Base-by-base conservation (phyloP, 2,888 invertebrate species). In the Drosophila helvetica region DNA sequence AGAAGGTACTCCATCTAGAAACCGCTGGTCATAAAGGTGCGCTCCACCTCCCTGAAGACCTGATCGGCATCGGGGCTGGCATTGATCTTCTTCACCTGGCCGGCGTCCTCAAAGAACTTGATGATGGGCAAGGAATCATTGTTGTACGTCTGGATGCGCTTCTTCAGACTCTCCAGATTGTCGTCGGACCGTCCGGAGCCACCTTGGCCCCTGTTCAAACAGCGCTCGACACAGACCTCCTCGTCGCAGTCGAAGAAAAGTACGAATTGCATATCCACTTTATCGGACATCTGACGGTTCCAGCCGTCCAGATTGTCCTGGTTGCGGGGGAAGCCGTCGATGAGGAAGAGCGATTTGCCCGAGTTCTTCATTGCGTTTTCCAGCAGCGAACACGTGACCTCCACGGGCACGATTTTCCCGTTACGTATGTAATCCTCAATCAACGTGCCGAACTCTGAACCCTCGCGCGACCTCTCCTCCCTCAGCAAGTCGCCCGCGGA, bases 291-390 rank as follows among this genome's bases (percentile, higher is more conserved):
- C 62, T 93, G 93, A 62, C 94, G 92, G 54, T 95, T 94, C 99
- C 99, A 99, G 8, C 99, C 99, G 56, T 98, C 96, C 72, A 99
- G 93, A 91, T 99, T 99, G 91, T 99, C 96, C 91, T 98, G 94
- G 92, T 99, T 99, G 25, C 99, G 94, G 15, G 99, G 99, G 91
- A 99, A 99, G 2, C 99, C 99, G 92, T 99, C 99, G 84, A 99
- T 96, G 8, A 99, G 94, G 92, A 99, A 99, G 64, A 95, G 95
- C 52, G 94, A 92, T 54, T 94, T 93, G 0, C 93, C 94, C 0
- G 95, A 94, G 43, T 93, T 93, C 89, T 94, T 87, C 86, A 92
- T 92, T 3, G 97, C 98, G 86, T 95, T 95, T 91, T 98, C 97
- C 38, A 99, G 92, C n/a, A 99, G 94, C 56, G 96, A 96, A 91